Evolutionary conservation across 2,888 invertebrate genomes (phyloP), one percentile per base, ranked within the genome.

Genomic region (Trachelus iudaicus): DNA sequence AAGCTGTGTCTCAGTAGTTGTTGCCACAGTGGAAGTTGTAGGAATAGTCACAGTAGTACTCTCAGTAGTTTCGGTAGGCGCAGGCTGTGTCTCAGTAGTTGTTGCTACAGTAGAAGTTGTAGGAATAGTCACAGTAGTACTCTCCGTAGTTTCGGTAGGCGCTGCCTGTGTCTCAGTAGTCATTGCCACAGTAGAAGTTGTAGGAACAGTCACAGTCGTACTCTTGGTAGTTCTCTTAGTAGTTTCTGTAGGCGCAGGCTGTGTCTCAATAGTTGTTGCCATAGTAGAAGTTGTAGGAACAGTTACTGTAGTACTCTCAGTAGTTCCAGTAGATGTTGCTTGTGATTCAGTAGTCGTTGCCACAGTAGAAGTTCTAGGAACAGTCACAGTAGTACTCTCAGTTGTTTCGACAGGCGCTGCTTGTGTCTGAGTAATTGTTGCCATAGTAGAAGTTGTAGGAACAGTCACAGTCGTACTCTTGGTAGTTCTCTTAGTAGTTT

Each of bases 121-220:
- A 34, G 33, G 73, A 37, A 34, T 30, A 15, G 75, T 40, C 13
- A 75, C 73, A n/a, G 79, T 78, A 11, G 74, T 73, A 1, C 76
- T 69, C 11, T 56, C 40, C 2, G 75, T 75, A 23, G 34, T 4
- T 13, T 37, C 71, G 1, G 69, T 73, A 4, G 79, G 79, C 4
- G 37, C n/a, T n/a, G n/a, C n/a, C n/a, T n/a, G n/a, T n/a, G n/a
- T 40, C 35, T 37, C 76, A 30, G 76, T 75, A 23, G 71, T 69
- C 35, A 37, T 79, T 80, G 75, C 69, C 31, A 40, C 34, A 73
- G 34, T 68, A 69, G 79, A 77, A 35, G 79, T 74, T 35, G 79
- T 69, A n/a, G 73, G 12, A 37, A 37, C 13, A 37, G 37, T 35
- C 11, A 35, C 35, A 35, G 11, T 35, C 11, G 37, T 30, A 34